Evolutionary conservation across 2,113 vertebrate species (phyloP).

Genomic region (Leptocoma aspasia): DNA sequence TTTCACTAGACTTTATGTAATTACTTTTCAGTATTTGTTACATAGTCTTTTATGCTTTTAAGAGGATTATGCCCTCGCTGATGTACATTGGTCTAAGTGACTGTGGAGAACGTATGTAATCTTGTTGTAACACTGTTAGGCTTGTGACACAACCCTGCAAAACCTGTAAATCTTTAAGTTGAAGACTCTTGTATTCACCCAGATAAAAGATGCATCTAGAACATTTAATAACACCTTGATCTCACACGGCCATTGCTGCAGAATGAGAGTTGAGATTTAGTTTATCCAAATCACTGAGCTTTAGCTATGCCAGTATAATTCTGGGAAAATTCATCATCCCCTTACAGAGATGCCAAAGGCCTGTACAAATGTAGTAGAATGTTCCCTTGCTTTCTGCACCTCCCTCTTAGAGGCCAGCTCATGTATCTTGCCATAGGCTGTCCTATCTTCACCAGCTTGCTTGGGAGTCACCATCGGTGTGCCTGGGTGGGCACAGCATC

Average conservation of each 20-base stretch:
- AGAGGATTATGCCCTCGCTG: neutral
- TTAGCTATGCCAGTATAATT: neutral
- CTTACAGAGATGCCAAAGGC: neutral
- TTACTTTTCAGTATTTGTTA: neutral
- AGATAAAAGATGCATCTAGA: neutral
- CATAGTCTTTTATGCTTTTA: neutral
- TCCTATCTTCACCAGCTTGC: neutral
- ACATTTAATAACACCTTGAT: neutral
- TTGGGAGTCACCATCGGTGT: rapidly evolving
- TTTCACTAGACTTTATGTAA: neutral
- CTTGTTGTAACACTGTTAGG: neutral
- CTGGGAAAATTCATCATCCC: neutral
- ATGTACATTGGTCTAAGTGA: neutral
- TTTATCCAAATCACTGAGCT: neutral
- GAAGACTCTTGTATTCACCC: neutral
- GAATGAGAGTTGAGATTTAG: neutral
- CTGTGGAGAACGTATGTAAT: neutral
- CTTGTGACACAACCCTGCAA: neutral
- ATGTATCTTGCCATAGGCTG: neutral
- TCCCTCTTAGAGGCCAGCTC: neutral
- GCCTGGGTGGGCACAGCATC: neutral
- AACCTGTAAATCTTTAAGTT: neutral
- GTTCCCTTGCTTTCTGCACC: neutral
- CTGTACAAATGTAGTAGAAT: neutral
- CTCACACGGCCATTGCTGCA: neutral